Evolutionary conservation across 2,888 invertebrate species (phyloP), one percentile per base, ranked within the genome.

Genomic region (Bombylius discolor): DNA sequence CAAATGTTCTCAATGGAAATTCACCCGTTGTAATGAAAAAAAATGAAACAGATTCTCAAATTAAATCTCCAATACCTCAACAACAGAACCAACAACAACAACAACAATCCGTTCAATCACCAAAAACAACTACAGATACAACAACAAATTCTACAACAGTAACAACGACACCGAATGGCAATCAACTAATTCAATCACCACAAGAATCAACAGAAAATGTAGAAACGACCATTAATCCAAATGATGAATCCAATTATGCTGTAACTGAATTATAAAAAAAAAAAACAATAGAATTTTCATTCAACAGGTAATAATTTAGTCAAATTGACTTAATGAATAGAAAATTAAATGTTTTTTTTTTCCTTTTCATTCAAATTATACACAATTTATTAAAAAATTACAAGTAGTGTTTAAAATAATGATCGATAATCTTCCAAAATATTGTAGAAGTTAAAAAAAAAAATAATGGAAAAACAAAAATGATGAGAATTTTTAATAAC

Each of bases 171-270:
- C 62, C 33, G 62, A 62, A 6, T 58, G 56, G 23, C 13, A 34
- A 39, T 39, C 42, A 56, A 57, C 33, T 55, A 54, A 65, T 64
- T 49, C 66, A 64, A 59, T 56, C 59, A 53, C 58, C 70, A 55
- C 70, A 62, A 12, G 62, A 56, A 60, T 63, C 64, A 47, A 48
- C 23, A 31, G 23, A 46, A 63, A 64, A 36, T 62, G 62, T 8
- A 59, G 60, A 32, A 51, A 52, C 57, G 9, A 59, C 44, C 55
- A 71, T 70, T 57, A 66, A 68, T 60, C 67, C 73, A 61, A 73
- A 70, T 60, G 73, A 73, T 57, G 73, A 73, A 53, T 73, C 73
- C 53, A 73, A 74, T 61, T 74, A 74, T 64, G 74, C 74, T 59
- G 74, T 74, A 56, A 74, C 74, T 54, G 74, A 74, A 65, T 70